A percentile compares a stretch with the other conserved stretches of the same genome.
Evolutionary conservation across 1,140 invertebrate species (phyloP).

Genomic region (Rhizoglyphus robini): DNA sequence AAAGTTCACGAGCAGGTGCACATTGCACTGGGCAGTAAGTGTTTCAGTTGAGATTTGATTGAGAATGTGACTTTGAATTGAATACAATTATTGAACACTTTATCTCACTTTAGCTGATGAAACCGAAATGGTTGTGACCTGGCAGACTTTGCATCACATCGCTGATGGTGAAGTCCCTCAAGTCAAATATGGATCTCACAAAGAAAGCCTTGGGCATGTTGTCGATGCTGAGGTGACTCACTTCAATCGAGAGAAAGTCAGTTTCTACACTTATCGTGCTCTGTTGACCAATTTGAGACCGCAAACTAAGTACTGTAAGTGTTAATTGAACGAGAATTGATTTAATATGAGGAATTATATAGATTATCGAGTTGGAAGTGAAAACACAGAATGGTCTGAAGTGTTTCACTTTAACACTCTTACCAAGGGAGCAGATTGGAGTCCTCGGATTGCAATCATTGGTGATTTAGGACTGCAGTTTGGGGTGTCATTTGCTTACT

Average conservation of each 20-base stretch:
- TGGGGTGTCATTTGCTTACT: constrained; percentile 46
- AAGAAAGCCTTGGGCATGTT: constrained; percentile 39
- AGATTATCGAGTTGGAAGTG: constrained; percentile 32
- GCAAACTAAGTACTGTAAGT: constrained; percentile 47
- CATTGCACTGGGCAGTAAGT: constrained; percentile 19
- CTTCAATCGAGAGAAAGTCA: constrained; percentile 38
- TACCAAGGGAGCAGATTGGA: constrained; percentile 32
- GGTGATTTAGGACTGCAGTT: constrained; percentile 84
- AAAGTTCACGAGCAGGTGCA: constrained; percentile 16
- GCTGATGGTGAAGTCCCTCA: constrained; percentile 45
- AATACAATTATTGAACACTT: no score
- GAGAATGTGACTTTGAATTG: constrained; percentile 1
- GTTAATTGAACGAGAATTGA: background rate
- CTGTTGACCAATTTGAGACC: constrained; percentile 43
- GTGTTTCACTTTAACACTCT: constrained; percentile 34
- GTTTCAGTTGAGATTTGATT: no score
- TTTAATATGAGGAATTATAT: background rate
- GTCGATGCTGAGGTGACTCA: constrained; percentile 57
- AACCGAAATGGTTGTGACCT: constrained; percentile 67
- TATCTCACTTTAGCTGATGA: constrained; percentile 46
- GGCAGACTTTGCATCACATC: constrained; percentile 59
- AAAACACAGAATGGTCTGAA: constrained; percentile 33
- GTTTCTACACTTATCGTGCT: constrained; percentile 56
- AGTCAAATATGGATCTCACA: constrained; percentile 56
- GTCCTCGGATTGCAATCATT: constrained; percentile 54